Evolutionary conservation across 2,113 vertebrate species (phyloP).

Genomic region (Probosciger aterrimus): DNA sequence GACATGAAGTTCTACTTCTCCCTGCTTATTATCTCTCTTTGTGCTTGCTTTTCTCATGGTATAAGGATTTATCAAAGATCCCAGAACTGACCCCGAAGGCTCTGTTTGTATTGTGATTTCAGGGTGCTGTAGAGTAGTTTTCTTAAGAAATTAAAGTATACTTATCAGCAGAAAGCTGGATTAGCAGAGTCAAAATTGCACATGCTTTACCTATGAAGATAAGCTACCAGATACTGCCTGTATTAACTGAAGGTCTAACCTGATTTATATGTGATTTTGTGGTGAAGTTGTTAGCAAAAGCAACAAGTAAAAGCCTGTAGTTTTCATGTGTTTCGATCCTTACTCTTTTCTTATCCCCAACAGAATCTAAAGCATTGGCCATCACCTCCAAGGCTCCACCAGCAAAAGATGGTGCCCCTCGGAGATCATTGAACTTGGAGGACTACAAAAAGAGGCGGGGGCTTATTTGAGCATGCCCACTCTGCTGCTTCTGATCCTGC

Average conservation of each 20-base stretch:
- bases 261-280: background rate
- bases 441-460: constrained; percentile 99
- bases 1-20: background rate
- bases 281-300: background rate
- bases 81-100: background rate
- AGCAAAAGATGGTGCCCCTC: constrained; percentile 95
- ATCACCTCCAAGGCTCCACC: constrained; percentile 95
- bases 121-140: background rate
- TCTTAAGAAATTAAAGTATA: background rate
- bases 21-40: background rate
- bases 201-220: background rate
- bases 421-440: constrained; percentile 95
- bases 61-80: background rate
- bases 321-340: background rate
- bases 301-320: background rate
- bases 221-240: background rate
- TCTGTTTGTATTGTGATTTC: background rate
- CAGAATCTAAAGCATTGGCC: constrained; percentile 96
- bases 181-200: background rate
- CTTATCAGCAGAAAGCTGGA: background rate
- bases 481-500: constrained; percentile 79
- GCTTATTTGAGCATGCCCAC: constrained; percentile 85
- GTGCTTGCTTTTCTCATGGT: background rate
- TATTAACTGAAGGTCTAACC: background rate
- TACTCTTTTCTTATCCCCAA: constrained; percentile 22